A percentile compares a stretch with the other conserved stretches of the same genome.
phyloP scores from a whole-genome alignment of 2,888 invertebrate genomes.

The Serripes groenlandicus region DNA sequence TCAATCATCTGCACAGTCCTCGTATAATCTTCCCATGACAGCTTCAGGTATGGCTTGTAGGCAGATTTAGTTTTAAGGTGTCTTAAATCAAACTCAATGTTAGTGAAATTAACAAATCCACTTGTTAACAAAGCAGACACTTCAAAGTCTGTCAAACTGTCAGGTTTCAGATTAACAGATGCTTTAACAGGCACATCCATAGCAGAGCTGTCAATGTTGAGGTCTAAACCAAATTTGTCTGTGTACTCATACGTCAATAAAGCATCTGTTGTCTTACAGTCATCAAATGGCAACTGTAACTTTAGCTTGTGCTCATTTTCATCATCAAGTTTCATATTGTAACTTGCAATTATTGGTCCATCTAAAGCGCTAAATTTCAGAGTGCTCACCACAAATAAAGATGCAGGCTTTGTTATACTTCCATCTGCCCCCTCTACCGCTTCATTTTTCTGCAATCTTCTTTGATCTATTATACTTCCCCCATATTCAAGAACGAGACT shows the following conservation, averaged over 20 bases:
- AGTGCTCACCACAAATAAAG: neutral
- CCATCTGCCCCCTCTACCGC: neutral
- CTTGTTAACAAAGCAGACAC: constrained; percentile 54
- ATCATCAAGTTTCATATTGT: neutral
- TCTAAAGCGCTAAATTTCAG: neutral
- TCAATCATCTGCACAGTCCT: constrained; percentile 25
- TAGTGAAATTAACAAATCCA: constrained; percentile 47
- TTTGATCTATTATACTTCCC: constrained; percentile 9
- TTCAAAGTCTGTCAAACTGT: constrained; percentile 38
- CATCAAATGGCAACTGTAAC: constrained; percentile 8
- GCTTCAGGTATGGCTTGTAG: constrained; percentile 35
- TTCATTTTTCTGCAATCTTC: neutral
- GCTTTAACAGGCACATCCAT: constrained; percentile 18
- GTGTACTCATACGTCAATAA: constrained; percentile 8
- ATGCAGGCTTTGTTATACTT: neutral
- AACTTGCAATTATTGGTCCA: constrained; percentile 4
- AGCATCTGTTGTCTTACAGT: constrained; percentile 31
- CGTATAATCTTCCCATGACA: constrained; percentile 41
- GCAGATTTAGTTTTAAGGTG: constrained; percentile 6
- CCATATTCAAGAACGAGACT: constrained; percentile 25
- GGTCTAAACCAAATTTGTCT: constrained; percentile 1
- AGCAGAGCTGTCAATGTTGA: constrained; percentile 3
- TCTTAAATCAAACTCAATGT: constrained; percentile 29
- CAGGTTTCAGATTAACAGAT: neutral
- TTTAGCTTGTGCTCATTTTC: neutral